Evolutionary conservation across 1,140 invertebrate genomes (phyloP), one percentile per base, ranked within the genome.

Genomic region (Drosophila ercepeae): DNA sequence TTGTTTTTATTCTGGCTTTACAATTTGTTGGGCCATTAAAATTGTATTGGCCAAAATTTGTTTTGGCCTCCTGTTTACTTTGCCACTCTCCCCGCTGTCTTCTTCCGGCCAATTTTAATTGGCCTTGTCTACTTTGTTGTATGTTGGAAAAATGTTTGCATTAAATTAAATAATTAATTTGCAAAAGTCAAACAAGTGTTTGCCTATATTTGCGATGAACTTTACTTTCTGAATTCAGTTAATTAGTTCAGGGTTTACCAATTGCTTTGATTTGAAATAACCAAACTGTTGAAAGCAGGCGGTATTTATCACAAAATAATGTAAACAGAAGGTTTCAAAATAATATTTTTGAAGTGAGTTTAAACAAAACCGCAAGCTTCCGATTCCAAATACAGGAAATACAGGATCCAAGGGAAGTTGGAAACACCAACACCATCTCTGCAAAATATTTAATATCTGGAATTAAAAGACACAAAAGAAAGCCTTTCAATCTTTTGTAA

Each of bases 141-240:
- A 57, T 78, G 48, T 45, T 59, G 59, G 44, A 36, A 57, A 57
- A 74, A 78, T 74, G 79, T 82, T 83, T 78, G 60, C 49, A 49
- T 73, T 72, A 44, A 72, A 60, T 72, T 72, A 72, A 72, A 72
- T 72, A 72, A 72, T 72, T 72, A 63, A 72, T 72, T 72, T 68
- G 64, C 36, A 67, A 68, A 68, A 68, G 64, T 68, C 46, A 68
- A 68, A 68, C 61, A 68, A 68, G 27, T 68, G 61, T 68, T 67
- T 53, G 48, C 64, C 44, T 67, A 45, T 67, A 67, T 67, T 67
- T 67, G 61, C 64, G 7, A 45, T 68, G 46, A 65, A 67, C 64
- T 68, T 67, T 65, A 36, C 63, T 67, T 67, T 65, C 14, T 32
- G 27, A 64, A 25, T 45, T 53, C 48, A 67, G 64, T 67, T 67